These are phyloP conservation scores for Microcebus murinus DNA, from an alignment of 2,113 vertebrate species.

Conservation along the genomic window DNA sequence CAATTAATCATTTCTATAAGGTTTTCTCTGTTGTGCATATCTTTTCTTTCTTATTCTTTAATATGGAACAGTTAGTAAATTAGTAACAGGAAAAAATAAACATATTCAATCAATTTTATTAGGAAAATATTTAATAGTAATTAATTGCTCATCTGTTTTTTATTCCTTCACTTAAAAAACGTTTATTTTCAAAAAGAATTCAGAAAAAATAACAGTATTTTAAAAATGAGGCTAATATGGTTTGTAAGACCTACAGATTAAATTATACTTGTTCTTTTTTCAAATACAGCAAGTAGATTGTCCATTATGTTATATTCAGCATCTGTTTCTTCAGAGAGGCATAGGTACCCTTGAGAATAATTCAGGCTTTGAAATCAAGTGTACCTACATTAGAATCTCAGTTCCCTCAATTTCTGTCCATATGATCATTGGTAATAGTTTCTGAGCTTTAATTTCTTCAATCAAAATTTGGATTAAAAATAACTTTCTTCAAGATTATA, in stretches of 20 bases:
- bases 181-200: not conserved
- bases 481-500: not conserved
- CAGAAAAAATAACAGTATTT: not conserved
- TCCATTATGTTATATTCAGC: not conserved
- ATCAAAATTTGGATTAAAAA: not conserved
- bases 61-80: not conserved
- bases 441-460: not conserved
- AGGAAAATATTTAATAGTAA: not conserved
- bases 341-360: not conserved
- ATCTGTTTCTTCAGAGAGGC: not conserved
- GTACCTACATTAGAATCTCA: not conserved
- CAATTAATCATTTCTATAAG: not conserved
- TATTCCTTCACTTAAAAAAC: not conserved
- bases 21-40: not conserved
- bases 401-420: not conserved
- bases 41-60: not conserved
- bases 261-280: not conserved
- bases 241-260: not conserved
- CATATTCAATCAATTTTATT: not conserved
- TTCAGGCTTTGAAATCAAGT: not conserved
- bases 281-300: not conserved
- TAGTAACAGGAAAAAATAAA: not conserved
- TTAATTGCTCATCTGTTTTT: not conserved
- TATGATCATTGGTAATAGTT: not conserved
- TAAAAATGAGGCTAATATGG: not conserved